phyloP scores from a whole-genome alignment of 1,140 invertebrate genomes.

The Heliconius eleuchia region DNA sequence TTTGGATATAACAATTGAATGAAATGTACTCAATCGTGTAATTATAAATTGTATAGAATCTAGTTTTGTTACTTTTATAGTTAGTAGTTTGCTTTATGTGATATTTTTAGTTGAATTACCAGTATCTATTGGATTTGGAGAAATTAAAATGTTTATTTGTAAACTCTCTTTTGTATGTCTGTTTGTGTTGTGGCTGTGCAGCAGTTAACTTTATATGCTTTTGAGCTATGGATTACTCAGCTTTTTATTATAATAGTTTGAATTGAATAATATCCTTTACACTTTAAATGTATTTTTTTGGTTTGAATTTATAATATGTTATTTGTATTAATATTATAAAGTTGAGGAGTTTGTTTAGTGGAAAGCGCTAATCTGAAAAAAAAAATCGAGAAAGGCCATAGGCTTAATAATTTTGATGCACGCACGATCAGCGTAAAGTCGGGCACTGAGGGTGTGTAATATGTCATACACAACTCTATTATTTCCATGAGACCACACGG shows the following conservation, averaged over 20 bases:
- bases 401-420: too few relatives aligned
- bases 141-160: neutral
- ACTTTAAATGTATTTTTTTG: neutral
- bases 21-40: neutral
- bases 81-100: neutral
- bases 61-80: conserved; percentile 2
- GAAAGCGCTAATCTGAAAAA: too few relatives aligned
- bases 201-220: neutral
- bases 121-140: neutral
- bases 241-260: neutral
- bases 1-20: conserved; percentile 16
- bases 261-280: neutral
- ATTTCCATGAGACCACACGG: too few relatives aligned
- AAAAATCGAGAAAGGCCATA: too few relatives aligned
- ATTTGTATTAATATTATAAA: too few relatives aligned
- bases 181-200: neutral
- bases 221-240: neutral
- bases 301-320: too few relatives aligned
- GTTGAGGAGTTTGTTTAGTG: too few relatives aligned
- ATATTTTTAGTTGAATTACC: neutral
- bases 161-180: neutral
- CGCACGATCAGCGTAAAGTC: too few relatives aligned
- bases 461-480: too few relatives aligned
- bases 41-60: conserved; percentile 7
- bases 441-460: too few relatives aligned